A percentile compares a stretch with the other conserved stretches of the same genome.
These are phyloP conservation scores for Procambarus virginalis DNA, from an alignment of 1,140 invertebrate species.

Conservation along the genomic window DNA sequence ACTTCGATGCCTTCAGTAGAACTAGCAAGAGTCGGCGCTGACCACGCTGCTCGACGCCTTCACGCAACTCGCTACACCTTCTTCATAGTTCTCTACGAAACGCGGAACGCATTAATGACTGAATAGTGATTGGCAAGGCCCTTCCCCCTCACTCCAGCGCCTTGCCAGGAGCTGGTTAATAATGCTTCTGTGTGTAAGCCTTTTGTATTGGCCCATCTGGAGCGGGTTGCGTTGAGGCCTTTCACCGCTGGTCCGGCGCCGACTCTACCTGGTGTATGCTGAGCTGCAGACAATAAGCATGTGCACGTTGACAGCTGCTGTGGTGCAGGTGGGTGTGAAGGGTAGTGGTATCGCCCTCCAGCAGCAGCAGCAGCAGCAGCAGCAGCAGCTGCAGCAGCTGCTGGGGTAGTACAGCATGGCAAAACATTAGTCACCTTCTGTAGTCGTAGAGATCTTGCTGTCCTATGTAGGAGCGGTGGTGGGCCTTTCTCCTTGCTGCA, in stretches of 20 bases:
- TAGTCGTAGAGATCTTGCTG: constrained; percentile 10
- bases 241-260: not conserved
- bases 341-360: constrained; percentile 9
- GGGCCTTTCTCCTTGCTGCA: not conserved
- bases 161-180: not conserved
- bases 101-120: too few species aligned
- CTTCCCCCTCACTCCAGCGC: too few species aligned
- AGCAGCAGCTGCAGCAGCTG: not conserved
- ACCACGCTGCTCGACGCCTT: not conserved
- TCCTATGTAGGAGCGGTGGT: not conserved
- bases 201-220: not conserved
- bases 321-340: not conserved
- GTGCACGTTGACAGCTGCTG: constrained; percentile 27
- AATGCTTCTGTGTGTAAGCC: not conserved
- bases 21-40: not conserved
- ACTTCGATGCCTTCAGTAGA: not conserved
- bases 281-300: constrained; percentile 35
- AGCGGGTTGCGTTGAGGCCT: not conserved
- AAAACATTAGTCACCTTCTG: not conserved
- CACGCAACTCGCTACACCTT: not conserved
- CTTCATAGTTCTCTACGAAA: too few species aligned
- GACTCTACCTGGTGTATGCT: constrained; percentile 29
- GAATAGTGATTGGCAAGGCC: too few species aligned
- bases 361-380: not conserved
- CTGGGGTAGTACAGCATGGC: constrained; percentile 49